phyloP scores from a whole-genome alignment of 1,140 invertebrate genomes.

The Acyrthosiphon pisum region DNA sequence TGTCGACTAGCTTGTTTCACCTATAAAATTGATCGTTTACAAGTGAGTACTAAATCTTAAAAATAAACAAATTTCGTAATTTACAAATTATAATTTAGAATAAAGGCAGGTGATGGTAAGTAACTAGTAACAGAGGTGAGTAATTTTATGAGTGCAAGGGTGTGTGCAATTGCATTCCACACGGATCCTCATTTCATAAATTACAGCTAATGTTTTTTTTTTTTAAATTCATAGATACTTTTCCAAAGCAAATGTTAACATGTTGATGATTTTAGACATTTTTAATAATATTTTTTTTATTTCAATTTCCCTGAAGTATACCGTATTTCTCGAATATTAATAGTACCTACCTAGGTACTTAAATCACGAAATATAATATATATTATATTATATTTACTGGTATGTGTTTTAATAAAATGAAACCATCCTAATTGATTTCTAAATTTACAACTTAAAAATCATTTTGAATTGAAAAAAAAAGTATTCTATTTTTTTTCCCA shows the following conservation, averaged over 20 bases:
- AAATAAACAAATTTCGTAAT: background rate
- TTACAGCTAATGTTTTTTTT: background rate
- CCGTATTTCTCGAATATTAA: too few relatives aligned
- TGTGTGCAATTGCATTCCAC: background rate
- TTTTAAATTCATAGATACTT: background rate
- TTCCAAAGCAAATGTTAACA: background rate
- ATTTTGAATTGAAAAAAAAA: too few relatives aligned
- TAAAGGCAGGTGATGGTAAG: background rate
- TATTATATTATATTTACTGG: too few relatives aligned
- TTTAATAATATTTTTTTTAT: background rate
- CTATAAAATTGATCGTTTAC: constrained; percentile 62
- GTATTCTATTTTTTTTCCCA: too few relatives aligned
- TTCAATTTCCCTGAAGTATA: too few relatives aligned
- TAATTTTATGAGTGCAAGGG: background rate
- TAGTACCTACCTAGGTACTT: too few relatives aligned
- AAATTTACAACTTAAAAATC: too few relatives aligned
- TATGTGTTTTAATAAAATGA: too few relatives aligned
- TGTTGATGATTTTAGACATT: background rate
- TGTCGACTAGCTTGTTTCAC: constrained; percentile 74
- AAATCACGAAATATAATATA: too few relatives aligned
- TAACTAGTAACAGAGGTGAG: background rate
- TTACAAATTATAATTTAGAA: background rate
- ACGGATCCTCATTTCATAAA: background rate
- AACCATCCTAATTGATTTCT: too few relatives aligned
- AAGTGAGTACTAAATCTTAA: background rate